Evolutionary conservation across 1,140 invertebrate species (phyloP), one percentile per base, ranked within the genome.

Genomic region (Listronotus oregonensis): DNA sequence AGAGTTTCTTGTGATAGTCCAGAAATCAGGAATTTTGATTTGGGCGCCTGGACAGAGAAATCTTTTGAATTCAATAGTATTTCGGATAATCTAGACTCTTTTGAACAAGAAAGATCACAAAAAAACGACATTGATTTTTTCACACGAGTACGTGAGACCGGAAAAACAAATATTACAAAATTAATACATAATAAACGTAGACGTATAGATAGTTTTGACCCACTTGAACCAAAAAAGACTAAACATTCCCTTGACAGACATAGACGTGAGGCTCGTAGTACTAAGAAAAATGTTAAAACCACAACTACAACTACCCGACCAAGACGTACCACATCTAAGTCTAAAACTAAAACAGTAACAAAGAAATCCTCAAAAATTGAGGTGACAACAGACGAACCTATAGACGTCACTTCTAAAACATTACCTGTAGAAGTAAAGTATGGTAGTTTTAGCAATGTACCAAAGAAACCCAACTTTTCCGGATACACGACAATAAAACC

Each of bases 1-100:
- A 85, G 91, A 72, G 77, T 88, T 5, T 84, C 85, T 4, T 89
- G 95, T 56, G 80, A 87, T 1, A 83, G 89, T 70, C 81, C 88
- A 9, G 73, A 88, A 6, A 85, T 92, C 59, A 87, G 89, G 66
- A 89, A 89, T 72, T 85, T 91, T 66, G 87, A 92, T 75, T 72
- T 89, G 39, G 79, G 81, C 0, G 79, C 83, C 6, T 89, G 87
- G 87, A 78, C 74, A 18, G 86, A 85, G 83, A 73, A 80, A 57
- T 71, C 56, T 34, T 44, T 67, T 57, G 55, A 70, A 55, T 42
- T 60, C 2, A 51, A 68, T 18, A 56, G 52, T 37, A 64, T 63
- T 39, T 49, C 34, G 10, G 52, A 64, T 6, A 56, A 44, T 12
- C 47, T 63, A 54, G 52, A 59, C 21, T 39, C 27, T 14, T 58